Evolutionary conservation across 2,797 vertebrate genomes (phyloP).

Genomic region (Pangasius mekongensis): DNA sequence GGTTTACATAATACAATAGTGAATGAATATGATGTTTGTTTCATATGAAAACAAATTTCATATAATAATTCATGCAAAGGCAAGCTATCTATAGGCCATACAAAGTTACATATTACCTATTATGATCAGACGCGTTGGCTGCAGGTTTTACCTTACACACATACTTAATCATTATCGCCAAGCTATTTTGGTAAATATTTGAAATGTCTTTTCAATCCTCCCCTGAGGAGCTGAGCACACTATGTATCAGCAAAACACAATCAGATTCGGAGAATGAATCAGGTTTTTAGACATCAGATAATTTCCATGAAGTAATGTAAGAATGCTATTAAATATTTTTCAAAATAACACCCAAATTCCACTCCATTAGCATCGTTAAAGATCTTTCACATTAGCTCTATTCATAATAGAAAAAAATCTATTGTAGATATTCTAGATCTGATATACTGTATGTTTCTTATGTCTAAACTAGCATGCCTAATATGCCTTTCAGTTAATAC

Average conservation of each 20-base stretch:
- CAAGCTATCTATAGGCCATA: not conserved
- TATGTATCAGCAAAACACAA: not conserved
- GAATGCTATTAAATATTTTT: not conserved
- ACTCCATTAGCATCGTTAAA: not conserved
- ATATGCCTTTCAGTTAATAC: not conserved
- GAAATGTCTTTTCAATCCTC: not conserved
- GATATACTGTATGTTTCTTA: not conserved
- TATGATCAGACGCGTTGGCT: not conserved
- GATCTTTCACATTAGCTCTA: not conserved
- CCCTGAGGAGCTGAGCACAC: not conserved
- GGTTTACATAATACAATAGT: not conserved
- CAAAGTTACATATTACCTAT: not conserved
- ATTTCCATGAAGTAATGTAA: not conserved
- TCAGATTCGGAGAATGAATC: not conserved
- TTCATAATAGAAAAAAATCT: not conserved
- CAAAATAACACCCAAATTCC: not conserved
- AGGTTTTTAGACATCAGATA: not conserved
- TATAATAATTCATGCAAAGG: not conserved
- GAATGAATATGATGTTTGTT: not conserved
- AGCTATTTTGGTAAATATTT: not conserved
- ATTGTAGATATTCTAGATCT: not conserved
- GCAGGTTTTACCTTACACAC: not conserved
- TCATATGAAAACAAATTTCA: not conserved
- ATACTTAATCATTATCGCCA: not conserved
- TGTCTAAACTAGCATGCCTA: not conserved